These are phyloP conservation scores for Graptemys geographica DNA, from an alignment of 2,797 vertebrate species.

Conservation along the genomic window DNA sequence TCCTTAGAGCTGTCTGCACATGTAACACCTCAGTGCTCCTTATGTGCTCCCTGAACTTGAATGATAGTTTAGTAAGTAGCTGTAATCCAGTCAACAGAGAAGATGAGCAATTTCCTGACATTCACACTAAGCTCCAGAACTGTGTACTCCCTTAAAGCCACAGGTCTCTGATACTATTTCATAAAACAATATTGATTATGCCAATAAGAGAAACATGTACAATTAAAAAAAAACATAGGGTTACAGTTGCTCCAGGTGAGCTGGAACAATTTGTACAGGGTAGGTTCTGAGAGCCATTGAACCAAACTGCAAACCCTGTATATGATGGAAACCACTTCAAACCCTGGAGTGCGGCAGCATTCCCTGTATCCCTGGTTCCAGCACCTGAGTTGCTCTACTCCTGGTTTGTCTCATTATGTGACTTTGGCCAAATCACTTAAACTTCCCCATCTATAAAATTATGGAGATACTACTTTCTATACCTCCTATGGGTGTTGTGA, in stretches of 20 bases:
- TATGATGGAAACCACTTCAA: no score
- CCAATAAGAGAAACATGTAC: neutral
- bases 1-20: neutral
- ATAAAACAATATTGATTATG: rapidly evolving
- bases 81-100: neutral
- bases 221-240: neutral
- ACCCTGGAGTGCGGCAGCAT: no score
- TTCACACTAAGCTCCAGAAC: rapidly evolving
- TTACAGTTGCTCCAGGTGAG: no score
- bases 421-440: neutral
- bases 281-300: no score
- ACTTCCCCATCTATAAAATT: constrained; percentile 7
- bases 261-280: no score
- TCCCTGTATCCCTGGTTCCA: no score
- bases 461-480: constrained; percentile 17
- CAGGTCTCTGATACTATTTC: rapidly evolving
- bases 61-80: neutral
- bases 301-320: no score
- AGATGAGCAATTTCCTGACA: neutral
- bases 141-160: rapidly evolving
- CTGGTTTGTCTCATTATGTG: neutral
- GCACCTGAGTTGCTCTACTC: neutral
- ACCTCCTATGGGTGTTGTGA: neutral
- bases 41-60: neutral
- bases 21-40: constrained; percentile 1